phyloP scores from a whole-genome alignment of 1,140 invertebrate genomes.

The Tribolium madens region DNA sequence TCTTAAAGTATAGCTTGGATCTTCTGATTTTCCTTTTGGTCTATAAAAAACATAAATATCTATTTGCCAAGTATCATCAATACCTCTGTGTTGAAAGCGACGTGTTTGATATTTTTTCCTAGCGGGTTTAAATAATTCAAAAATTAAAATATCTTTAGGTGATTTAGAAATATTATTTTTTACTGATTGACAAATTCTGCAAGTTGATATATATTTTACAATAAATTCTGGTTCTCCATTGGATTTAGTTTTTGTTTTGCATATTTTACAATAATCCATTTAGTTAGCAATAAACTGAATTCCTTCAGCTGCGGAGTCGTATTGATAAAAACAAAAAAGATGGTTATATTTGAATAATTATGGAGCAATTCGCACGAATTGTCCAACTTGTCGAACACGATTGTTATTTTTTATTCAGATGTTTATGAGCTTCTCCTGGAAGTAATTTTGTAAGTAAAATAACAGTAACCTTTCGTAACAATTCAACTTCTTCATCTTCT shows the following conservation, averaged over 20 bases:
- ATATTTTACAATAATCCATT: slow-evolving; percentile 40
- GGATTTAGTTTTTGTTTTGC: slow-evolving; percentile 35
- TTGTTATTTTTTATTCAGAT: no score
- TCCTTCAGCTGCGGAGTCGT: no score
- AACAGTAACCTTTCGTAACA: no score
- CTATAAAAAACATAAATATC: slow-evolving; percentile 48
- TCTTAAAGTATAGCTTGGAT: slow-evolving; percentile 49
- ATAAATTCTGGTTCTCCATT: slow-evolving; percentile 22
- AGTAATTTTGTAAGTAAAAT: no score
- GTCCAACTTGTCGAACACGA: no score
- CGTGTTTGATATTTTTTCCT: slow-evolving; percentile 29
- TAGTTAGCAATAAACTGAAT: no score
- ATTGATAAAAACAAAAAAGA: no score
- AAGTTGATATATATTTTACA: slow-evolving; percentile 27
- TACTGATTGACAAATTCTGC: slow-evolving; percentile 19
- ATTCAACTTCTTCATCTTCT: no score
- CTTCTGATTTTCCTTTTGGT: slow-evolving; percentile 50
- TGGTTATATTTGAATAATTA: no score
- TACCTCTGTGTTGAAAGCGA: slow-evolving; percentile 31
- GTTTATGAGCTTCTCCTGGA: no score
- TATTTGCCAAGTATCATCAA: slow-evolving; percentile 47
- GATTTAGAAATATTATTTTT: slow-evolving; percentile 47
- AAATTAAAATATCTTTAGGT: slow-evolving; percentile 28
- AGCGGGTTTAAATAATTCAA: slow-evolving; percentile 21
- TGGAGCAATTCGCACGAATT: no score